Percentiles rank a stretch among this genome's conserved stretches.
Conservation (phyloP, 2,113 vertebrate genomes). For the Parus major region DNA sequence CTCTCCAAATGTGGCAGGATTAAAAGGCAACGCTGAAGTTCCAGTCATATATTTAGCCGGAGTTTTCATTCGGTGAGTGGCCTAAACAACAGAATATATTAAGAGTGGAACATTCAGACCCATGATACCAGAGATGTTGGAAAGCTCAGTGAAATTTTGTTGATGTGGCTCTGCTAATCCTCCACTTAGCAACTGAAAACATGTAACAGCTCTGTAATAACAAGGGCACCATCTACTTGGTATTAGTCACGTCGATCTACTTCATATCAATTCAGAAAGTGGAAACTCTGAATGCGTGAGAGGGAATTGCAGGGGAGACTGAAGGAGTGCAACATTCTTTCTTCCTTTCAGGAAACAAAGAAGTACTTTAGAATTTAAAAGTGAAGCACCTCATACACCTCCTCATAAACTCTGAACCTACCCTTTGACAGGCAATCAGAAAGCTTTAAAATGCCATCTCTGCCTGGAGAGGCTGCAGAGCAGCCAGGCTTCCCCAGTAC, state of each 20-base stretch:
- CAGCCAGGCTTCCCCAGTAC: background rate
- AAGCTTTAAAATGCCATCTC: background rate
- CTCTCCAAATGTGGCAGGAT: constrained; percentile 94
- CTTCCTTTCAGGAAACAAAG: background rate
- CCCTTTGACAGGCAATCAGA: background rate
- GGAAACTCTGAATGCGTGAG: background rate
- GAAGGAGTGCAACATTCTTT: background rate
- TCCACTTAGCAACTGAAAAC: constrained; percentile 7
- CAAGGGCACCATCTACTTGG: background rate
- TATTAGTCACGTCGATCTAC: background rate
- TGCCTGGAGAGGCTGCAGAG: background rate
- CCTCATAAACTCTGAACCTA: background rate
- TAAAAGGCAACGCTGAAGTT: constrained; percentile 90
- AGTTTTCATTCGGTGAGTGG: constrained; percentile 92
- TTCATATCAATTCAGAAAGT: background rate
- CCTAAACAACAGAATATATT: constrained; percentile 75
- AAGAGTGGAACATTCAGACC: background rate
- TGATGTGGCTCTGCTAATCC: background rate
- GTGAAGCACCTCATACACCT: background rate
- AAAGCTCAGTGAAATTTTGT: constrained; percentile 13
- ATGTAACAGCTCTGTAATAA: background rate
- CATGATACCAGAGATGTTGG: background rate
- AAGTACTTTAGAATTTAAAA: background rate
- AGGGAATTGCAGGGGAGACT: background rate
- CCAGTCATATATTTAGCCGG: constrained; percentile 91